phyloP scores from a whole-genome alignment of 2,888 invertebrate species.

The Protophormia terraenovae region DNA sequence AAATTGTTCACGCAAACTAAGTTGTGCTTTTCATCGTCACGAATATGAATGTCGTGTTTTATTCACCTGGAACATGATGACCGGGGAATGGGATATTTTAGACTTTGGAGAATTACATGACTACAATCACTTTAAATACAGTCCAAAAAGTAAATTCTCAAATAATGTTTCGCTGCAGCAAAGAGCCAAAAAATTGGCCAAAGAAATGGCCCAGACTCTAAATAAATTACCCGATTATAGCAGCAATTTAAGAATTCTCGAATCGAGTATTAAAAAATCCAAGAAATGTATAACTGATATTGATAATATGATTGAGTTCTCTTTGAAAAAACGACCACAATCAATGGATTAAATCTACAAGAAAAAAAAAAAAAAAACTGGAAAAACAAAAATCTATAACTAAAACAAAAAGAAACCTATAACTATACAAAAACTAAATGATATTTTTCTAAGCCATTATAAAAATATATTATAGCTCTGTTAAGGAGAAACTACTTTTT shows the following conservation, averaged over 20 bases:
- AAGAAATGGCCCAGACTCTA: conserved; percentile 75
- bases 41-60: conserved; percentile 80
- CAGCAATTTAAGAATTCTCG: conserved; percentile 78
- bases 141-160: conserved; percentile 67
- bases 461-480: neutral
- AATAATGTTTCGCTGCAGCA: conserved; percentile 73
- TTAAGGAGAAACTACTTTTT: neutral
- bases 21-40: conserved; percentile 79
- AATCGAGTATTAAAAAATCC: conserved; percentile 79
- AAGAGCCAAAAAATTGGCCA: conserved; percentile 77
- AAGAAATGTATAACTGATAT: conserved; percentile 78
- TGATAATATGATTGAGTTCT: conserved; percentile 80
- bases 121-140: conserved; percentile 72
- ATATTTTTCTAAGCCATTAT: conserved; percentile 36
- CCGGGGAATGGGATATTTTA: conserved; percentile 80
- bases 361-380: neutral
- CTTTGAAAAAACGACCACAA: conserved; percentile 74
- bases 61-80: conserved; percentile 81
- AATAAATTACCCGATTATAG: conserved; percentile 76
- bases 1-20: conserved; percentile 78
- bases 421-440: neutral
- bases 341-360: conserved; percentile 24
- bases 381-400: no score
- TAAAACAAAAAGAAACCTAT: neutral
- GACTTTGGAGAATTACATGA: conserved; percentile 80